Conservation (phyloP, 2,113 vertebrate genomes). For the Psophia crepitans region DNA sequence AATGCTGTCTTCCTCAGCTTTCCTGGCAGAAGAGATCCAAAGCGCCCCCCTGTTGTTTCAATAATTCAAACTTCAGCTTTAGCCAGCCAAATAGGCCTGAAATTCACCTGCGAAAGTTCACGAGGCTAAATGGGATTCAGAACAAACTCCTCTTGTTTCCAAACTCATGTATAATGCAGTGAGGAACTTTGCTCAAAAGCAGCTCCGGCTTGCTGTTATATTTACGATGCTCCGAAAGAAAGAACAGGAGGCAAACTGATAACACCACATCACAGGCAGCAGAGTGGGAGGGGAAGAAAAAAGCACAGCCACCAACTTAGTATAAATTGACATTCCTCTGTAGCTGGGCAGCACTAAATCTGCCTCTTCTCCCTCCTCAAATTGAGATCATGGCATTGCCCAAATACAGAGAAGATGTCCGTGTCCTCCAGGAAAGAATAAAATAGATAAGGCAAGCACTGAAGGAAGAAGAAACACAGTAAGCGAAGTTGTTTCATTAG, state of each 20-base stretch:
- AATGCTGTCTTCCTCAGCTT: slow-evolving; percentile 25
- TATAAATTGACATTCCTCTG: neutral
- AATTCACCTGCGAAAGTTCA: slow-evolving; percentile 55
- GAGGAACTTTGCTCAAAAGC: slow-evolving; percentile 32
- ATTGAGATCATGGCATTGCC: neutral
- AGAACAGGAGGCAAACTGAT: neutral
- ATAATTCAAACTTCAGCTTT: slow-evolving; percentile 59
- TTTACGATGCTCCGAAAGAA: neutral
- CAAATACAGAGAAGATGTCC: neutral
- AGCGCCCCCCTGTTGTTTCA: slow-evolving; percentile 20
- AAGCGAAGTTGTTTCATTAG: neutral
- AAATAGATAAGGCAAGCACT: neutral
- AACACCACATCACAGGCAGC: neutral
- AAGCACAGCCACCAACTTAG: neutral
- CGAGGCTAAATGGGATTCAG: slow-evolving; percentile 33
- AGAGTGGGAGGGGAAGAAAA: neutral
- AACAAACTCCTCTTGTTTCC: slow-evolving; percentile 53
- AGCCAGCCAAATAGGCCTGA: slow-evolving; percentile 49
- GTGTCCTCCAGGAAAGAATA: neutral
- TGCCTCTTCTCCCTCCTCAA: neutral
- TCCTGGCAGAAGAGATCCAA: slow-evolving; percentile 29
- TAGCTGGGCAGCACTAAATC: neutral
- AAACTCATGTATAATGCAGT: slow-evolving; percentile 60
- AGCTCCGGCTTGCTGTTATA: neutral
- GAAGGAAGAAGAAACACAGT: neutral